Percentiles rank a stretch among this genome's conserved stretches.
These are phyloP conservation scores for Chlamydotis undulata DNA, from an alignment of 2,113 vertebrate species.

Conservation along the genomic window DNA sequence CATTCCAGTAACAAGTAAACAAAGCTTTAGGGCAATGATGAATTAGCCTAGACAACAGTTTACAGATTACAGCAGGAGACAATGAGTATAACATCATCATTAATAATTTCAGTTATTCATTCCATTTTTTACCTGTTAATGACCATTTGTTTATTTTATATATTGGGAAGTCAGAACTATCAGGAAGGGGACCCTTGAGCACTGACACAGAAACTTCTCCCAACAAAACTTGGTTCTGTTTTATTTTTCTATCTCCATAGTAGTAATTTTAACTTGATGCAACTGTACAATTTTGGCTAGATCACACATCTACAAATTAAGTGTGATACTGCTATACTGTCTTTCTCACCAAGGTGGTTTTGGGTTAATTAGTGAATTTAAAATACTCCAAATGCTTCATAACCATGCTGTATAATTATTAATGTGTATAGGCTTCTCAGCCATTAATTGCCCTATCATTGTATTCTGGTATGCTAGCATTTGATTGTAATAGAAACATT, in stretches of 20 bases:
- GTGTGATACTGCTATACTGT: not conserved
- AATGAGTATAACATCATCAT: not conserved
- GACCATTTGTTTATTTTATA: not conserved
- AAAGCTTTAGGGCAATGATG: not conserved
- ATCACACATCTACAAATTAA: not conserved
- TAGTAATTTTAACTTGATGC: not conserved
- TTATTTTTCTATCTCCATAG: not conserved
- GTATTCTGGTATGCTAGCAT: not conserved
- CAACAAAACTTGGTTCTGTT: not conserved
- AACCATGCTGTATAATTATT: not conserved
- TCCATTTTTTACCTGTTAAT: not conserved
- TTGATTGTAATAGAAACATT: not conserved
- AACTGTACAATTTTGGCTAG: not conserved
- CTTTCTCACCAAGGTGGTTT: not conserved
- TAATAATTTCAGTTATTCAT: not conserved
- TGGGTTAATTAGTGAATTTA: not conserved
- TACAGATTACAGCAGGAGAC: not conserved
- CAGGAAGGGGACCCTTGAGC: not conserved
- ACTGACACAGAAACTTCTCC: not conserved
- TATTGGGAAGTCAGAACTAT: not conserved
- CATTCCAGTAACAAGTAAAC: not conserved
- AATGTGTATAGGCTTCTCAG: not conserved
- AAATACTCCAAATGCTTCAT: not conserved
- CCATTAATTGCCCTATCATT: not conserved
- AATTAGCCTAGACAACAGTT: not conserved